Evolutionary conservation across 2,888 invertebrate species (phyloP), one percentile per base, ranked within the genome.

Genomic region (Uloborus plumipes): DNA sequence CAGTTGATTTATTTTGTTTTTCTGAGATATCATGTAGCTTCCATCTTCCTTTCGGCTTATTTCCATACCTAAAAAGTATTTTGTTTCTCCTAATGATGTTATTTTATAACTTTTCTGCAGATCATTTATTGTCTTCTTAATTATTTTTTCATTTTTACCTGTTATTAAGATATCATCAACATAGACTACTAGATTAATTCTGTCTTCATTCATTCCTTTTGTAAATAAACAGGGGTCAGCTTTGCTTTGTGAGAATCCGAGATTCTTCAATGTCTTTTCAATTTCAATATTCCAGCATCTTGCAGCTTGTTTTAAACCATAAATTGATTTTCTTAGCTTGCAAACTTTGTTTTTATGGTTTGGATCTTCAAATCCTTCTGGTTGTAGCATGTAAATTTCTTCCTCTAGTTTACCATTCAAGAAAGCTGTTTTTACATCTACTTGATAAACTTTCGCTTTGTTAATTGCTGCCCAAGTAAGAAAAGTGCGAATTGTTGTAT

Each of bases 401-500:
- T 53, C 53, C 2, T 53, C 53, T n/a, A 53, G 18, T 18, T 53
- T 53, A n/a, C 53, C 53, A 53, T 53, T 16, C 18, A 53, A 6
- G 18, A 53, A 53, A n/a, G 53, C 16, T n/a, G 53, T 53, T 53
- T 53, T 53, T 3, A 53, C 18, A n/a, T 53, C 18, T 16, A 6
- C 53, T n/a, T 53, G 53, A 53, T 53, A 18, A 2, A 53, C 18
- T 53, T 53, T 53, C 6, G 18, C 18, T 6, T 53, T 53, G 16
- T 53, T 53, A 18, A n/a, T n/a, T 53, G 53, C 16, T 53, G 53
- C 53, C 16, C 16, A 53, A n/a, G 2, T 18, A 53, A 53, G 18
- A 53, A 53, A 53, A 53, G 18, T 53, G 16, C 53, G 16, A 53
- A 53, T 53, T n/a, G 53, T 53, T 53, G 53, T 53, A 53, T 53